These are phyloP conservation scores for Cyanoramphus novaezelandiae DNA, from an alignment of 2,113 vertebrate species.

Conservation along the genomic window DNA sequence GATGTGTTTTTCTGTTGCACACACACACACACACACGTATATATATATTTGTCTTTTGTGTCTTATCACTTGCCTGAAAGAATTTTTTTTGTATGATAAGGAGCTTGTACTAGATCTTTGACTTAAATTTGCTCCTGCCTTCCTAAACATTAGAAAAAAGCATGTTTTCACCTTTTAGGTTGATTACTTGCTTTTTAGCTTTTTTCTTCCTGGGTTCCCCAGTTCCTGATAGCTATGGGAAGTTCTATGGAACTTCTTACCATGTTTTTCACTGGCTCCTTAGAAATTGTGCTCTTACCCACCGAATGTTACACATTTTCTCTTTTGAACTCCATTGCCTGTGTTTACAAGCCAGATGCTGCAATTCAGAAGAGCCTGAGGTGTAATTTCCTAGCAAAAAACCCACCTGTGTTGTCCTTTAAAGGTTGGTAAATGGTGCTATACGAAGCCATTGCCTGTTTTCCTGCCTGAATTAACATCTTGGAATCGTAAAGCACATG, in stretches of 20 bases:
- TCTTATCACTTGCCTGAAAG: neutral
- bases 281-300: neutral
- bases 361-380: neutral
- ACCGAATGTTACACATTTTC: neutral
- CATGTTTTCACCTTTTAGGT: neutral
- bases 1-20: neutral
- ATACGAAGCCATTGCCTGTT: neutral
- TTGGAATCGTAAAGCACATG: neutral
- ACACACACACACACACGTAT: rapidly evolving
- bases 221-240: neutral
- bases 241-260: neutral
- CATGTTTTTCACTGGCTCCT: neutral
- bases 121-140: neutral
- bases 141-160: neutral
- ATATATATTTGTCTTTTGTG: rapidly evolving
- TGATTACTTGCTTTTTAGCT: neutral
- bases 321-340: neutral
- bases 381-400: neutral
- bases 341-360: slow-evolving; percentile 14
- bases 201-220: neutral
- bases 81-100: neutral
- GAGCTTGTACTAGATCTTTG: neutral
- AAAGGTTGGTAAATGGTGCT: neutral
- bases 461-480: neutral
- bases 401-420: neutral